phyloP scores from a whole-genome alignment of 2,797 vertebrate species.

The Acanthopagrus latus region DNA sequence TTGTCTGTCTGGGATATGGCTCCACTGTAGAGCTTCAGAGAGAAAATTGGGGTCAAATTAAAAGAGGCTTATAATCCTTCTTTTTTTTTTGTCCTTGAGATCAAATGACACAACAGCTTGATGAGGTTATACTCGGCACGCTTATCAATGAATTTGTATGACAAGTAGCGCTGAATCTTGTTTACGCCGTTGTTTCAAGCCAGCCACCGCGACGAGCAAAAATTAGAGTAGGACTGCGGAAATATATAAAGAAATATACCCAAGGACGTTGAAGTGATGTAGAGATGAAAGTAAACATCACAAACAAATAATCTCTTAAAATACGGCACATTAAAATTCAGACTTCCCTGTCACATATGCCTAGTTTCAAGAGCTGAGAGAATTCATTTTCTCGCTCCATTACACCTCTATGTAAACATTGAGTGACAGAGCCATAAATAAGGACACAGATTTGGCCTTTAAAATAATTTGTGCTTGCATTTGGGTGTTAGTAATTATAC shows the following conservation, averaged over 20 bases:
- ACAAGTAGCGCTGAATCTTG: constrained; percentile 13
- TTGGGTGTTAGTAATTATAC: constrained; percentile 42
- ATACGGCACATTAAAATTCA: constrained; percentile 30
- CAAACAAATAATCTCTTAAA: constrained; percentile 35
- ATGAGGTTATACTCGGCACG: constrained; percentile 40
- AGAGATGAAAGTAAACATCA: constrained; percentile 28
- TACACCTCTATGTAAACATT: constrained; percentile 37
- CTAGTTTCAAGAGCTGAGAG: constrained; percentile 15
- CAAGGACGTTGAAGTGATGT: constrained; percentile 23
- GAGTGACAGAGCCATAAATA: constrained; percentile 31
- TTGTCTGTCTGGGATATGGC: constrained; percentile 56
- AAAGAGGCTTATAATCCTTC: constrained; percentile 38
- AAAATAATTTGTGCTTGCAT: constrained; percentile 42
- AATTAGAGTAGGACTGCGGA: neutral
- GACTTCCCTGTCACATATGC: neutral
- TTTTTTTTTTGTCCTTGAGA: constrained; percentile 41
- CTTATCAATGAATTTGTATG: constrained; percentile 24
- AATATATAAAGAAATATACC: constrained; percentile 2
- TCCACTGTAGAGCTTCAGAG: constrained; percentile 52
- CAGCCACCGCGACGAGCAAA: neutral
- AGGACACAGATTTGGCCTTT: constrained; percentile 31
- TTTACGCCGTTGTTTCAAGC: constrained; percentile 19
- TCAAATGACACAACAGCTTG: constrained; percentile 43
- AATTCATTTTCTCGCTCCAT: constrained; percentile 18
- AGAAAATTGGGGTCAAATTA: constrained; percentile 56